A percentile compares a stretch with the other conserved stretches of the same genome.
Evolutionary conservation across 2,888 invertebrate species (phyloP).

Genomic region (Phytoseiulus persimilis): DNA sequence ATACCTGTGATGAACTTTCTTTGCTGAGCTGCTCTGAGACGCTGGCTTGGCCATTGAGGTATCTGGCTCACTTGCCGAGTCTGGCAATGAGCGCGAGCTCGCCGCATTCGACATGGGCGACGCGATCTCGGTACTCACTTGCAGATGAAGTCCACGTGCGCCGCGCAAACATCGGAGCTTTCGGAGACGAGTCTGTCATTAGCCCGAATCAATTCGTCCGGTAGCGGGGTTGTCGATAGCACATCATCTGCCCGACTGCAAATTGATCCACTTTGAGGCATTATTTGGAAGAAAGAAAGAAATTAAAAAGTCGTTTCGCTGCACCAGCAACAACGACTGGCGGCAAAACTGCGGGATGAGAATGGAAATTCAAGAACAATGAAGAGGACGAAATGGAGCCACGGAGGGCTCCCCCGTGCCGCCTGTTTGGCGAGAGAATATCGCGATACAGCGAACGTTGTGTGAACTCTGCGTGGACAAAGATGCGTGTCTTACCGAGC

Average conservation of each 20-base stretch:
- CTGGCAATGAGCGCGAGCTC: neutral
- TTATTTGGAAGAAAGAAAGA: neutral
- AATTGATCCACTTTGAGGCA: neutral
- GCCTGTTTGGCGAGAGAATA: neutral
- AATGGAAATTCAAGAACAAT: no score
- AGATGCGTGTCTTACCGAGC: conserved; percentile 46
- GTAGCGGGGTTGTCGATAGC: conserved; percentile 10
- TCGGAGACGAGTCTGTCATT: conserved; percentile 24
- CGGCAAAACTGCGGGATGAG: neutral
- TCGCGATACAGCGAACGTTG: neutral
- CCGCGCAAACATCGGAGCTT: conserved; percentile 24
- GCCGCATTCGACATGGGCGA: neutral
- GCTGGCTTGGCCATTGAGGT: neutral
- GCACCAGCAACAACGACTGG: neutral
- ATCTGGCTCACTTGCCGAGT: neutral
- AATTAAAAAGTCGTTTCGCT: neutral
- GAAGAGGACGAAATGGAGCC: no score
- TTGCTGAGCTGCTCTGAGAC: neutral
- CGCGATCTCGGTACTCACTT: conserved; percentile 13
- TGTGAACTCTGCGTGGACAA: neutral
- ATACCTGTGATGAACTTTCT: neutral
- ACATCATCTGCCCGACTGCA: conserved; percentile 18
- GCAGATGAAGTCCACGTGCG: conserved; percentile 30
- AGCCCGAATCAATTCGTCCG: neutral
- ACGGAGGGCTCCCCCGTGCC: no score